Base-by-base conservation (phyloP, 1,140 invertebrate species). In the Zaprionus lachaisei region DNA sequence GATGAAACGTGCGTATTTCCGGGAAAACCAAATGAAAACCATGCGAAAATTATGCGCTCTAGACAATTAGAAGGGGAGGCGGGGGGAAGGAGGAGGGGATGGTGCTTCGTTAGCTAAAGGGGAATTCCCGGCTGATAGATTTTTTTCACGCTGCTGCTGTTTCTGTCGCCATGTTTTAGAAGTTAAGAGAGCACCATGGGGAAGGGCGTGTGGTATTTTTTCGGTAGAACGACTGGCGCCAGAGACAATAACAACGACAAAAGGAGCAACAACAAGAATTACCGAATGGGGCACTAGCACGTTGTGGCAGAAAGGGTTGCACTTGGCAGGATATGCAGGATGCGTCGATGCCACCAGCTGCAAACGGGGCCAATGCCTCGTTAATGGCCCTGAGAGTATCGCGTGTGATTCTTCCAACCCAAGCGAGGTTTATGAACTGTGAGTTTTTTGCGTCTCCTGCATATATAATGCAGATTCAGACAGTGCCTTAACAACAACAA, bases 1-100 rank as follows among this genome's bases (percentile, higher is more conserved):
- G 58, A 74, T 74, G 66, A 75, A 75, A 70, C 58, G 60, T 74
- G 72, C 72, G 72, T 70, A 71, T 56, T 34, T 34, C 44, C 38
- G 58, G 67, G 76, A 67, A 74, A 73, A 85, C 61, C 71, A 75
- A 81, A 85, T 85, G 78, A 82, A 87, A 87, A 64, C 69, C 67
- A 80, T 77, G 83, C 77, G 80, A 80, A 86, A 89, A 87, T 89
- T 87, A 85, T 85, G 63, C 49, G 37, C 38, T 55, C 58, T 49
- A 68, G 67, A 80, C 82, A 87, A 86, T 86, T 86, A 83, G 67
- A 80, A 60, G 62, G 61, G 37, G 58, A 34, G 38, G n/a, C 11
- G 15, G 22, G 22, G 14, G 28, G 2, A 34, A 51, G 60, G 41
- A 9, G 41, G n/a, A n/a, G 41, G 7, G 1, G 17, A 3, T 49